Evolutionary conservation across 2,113 vertebrate genomes (phyloP).

Genomic region (Bubo bubo): DNA sequence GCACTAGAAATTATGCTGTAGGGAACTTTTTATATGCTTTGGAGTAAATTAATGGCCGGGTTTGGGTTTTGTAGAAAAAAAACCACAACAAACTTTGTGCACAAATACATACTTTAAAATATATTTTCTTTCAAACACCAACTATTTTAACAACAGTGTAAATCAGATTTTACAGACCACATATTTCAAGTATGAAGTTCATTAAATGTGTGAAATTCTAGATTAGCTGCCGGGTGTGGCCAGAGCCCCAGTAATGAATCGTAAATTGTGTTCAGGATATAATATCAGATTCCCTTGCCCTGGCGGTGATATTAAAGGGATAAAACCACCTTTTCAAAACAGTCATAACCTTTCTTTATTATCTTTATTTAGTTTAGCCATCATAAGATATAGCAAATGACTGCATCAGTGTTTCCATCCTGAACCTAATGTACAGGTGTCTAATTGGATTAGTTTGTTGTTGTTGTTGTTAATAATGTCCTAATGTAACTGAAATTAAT

Average conservation of each 20-base stretch:
- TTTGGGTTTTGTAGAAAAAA: neutral
- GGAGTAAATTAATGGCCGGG: slow-evolving; percentile 67
- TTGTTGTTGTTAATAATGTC: neutral
- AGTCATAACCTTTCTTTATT: neutral
- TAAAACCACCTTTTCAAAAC: slow-evolving; percentile 37
- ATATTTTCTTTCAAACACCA: slow-evolving; percentile 60
- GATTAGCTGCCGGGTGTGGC: slow-evolving; percentile 75
- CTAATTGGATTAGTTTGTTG: neutral
- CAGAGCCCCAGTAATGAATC: slow-evolving; percentile 66
- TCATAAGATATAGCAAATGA: neutral
- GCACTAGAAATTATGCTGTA: slow-evolving; percentile 65
- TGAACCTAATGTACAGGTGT: neutral
- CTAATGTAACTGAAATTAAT: neutral
- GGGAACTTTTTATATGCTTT: slow-evolving; percentile 60
- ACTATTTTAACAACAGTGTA: slow-evolving; percentile 72
- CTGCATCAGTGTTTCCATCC: slow-evolving; percentile 4
- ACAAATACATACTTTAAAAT: slow-evolving; percentile 67
- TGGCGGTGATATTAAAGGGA: neutral
- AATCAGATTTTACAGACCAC: slow-evolving; percentile 79
- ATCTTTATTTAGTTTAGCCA: slow-evolving; percentile 3
- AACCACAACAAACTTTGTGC: slow-evolving; percentile 39
- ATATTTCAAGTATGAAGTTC: slow-evolving; percentile 79
- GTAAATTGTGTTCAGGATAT: slow-evolving; percentile 62
- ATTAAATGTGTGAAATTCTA: slow-evolving; percentile 81
- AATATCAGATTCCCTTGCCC: slow-evolving; percentile 41